These are phyloP conservation scores for Oncorhynchus mykiss DNA, from an alignment of 2,113 vertebrate species.

Conservation along the genomic window DNA sequence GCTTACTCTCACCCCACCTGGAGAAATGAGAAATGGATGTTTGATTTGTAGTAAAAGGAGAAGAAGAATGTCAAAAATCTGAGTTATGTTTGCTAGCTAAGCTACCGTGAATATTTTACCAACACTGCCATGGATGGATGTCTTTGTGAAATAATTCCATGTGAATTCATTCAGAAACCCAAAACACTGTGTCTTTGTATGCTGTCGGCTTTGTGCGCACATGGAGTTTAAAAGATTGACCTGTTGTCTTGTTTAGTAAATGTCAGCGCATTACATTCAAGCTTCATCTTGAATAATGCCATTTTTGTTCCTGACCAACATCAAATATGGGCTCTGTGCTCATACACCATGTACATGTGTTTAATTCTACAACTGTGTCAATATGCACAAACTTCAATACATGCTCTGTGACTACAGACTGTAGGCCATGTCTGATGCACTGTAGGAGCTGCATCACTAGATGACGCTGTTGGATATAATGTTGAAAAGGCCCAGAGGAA, in stretches of 20 bases:
- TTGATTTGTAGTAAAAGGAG: too few species aligned
- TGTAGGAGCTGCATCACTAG: conserved; percentile 52
- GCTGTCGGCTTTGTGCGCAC: not conserved
- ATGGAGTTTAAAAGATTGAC: not conserved
- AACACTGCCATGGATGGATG: too few species aligned
- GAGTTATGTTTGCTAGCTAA: too few species aligned
- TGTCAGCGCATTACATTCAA: not conserved
- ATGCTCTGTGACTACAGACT: too few species aligned
- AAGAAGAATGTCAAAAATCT: not conserved
- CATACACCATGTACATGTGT: too few species aligned
- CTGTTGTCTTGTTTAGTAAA: not conserved
- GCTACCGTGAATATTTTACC: too few species aligned
- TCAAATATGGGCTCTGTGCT: too few species aligned
- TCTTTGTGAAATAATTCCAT: not conserved
- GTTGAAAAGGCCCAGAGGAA: too few species aligned
- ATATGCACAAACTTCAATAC: too few species aligned
- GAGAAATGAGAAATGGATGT: not conserved
- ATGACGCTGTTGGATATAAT: conserved; percentile 56
- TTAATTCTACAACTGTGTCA: too few species aligned
- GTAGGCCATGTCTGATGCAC: not conserved
- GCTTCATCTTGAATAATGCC: too few species aligned
- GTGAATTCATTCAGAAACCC: not conserved
- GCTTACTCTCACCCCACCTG: conserved; percentile 60
- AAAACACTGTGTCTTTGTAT: not conserved
- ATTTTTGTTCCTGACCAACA: too few species aligned